These are phyloP conservation scores for Brachionus calyciflorus DNA, from an alignment of 1,140 invertebrate species.

Conservation along the genomic window DNA sequence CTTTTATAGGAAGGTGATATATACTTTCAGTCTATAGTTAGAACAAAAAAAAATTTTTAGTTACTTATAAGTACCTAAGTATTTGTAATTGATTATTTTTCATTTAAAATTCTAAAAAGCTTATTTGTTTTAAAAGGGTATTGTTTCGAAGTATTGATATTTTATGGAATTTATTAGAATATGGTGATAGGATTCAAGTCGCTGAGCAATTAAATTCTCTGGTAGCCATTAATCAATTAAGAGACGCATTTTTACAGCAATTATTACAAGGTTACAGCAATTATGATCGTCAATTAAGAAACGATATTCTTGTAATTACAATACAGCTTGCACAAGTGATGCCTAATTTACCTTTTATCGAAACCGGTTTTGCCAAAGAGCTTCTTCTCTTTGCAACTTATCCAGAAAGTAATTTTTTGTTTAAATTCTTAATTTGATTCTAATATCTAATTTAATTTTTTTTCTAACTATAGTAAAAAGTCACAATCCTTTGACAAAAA, in stretches of 20 bases:
- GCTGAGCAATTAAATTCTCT: slow-evolving; percentile 56
- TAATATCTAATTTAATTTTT: background rate
- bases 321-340: slow-evolving; percentile 53
- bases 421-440: no score
- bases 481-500: slow-evolving; percentile 58
- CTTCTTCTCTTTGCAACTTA: slow-evolving; percentile 59
- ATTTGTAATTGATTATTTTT: background rate
- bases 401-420: slow-evolving; percentile 59
- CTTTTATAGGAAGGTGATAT: no score
- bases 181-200: slow-evolving; percentile 52
- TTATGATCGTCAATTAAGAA: slow-evolving; percentile 58
- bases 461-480: slow-evolving; percentile 55
- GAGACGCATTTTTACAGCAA: slow-evolving; percentile 59
- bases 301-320: slow-evolving; percentile 58
- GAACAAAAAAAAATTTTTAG: no score
- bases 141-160: slow-evolving; percentile 59
- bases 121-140: slow-evolving; percentile 46
- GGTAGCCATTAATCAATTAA: slow-evolving; percentile 55
- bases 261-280: slow-evolving; percentile 58
- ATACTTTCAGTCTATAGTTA: no score
- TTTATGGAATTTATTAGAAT: slow-evolving; percentile 59
- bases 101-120: background rate
- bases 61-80: no score
- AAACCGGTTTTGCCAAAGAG: slow-evolving; percentile 60
- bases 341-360: slow-evolving; percentile 58